Base-by-base conservation (phyloP, 2,113 vertebrate genomes). In the Pelusios castaneus region DNA sequence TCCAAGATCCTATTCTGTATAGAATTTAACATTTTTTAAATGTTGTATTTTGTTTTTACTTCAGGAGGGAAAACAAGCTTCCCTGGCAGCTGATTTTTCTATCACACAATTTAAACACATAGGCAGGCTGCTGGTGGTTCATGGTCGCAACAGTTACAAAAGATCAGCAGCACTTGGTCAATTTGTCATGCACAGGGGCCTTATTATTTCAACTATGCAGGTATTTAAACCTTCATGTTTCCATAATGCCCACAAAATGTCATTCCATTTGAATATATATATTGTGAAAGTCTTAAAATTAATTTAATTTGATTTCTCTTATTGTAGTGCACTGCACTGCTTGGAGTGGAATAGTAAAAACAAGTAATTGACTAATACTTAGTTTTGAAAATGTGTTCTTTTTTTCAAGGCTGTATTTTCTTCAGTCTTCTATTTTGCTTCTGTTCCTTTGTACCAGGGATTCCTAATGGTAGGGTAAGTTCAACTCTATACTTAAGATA, bases 171-270 rank as follows among this genome's bases (percentile, higher is more conserved):
- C 99, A 0, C 98, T 99, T 25, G 99, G 99, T 78, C 99, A 99
- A 95, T 99, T 99, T 16, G 99, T 99, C 97, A 99, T 99, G 99
- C 99, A 99, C 97, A 97, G 99, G 67, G 99, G 99, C 96, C 99
- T 99, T 98, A 98, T 99, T 98, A 99, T 99, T 98, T 99, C 99
- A 96, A 98, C 99, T 97, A 99, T 99, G 99, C 99, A 99, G 99
- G 99, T 99, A 97, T 56, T 60, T 70, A 58, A 56, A 75, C 10
- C 10, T 92, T 86, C 56, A 5, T 63, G 41, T 91, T 84, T 91
- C 11, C 41, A 51, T 54, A 56, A 8, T 45, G 67, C 38, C 55
- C 84, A 79, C 63, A 55, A 21, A 91, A 27, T 29, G 14, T 13
- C 75, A 1, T 38, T 58, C 19, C 63, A 38, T 90, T 82, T 73